These are phyloP conservation scores for Ichneumon xanthorius DNA, from an alignment of 2,888 invertebrate genomes.

Conservation along the genomic window DNA sequence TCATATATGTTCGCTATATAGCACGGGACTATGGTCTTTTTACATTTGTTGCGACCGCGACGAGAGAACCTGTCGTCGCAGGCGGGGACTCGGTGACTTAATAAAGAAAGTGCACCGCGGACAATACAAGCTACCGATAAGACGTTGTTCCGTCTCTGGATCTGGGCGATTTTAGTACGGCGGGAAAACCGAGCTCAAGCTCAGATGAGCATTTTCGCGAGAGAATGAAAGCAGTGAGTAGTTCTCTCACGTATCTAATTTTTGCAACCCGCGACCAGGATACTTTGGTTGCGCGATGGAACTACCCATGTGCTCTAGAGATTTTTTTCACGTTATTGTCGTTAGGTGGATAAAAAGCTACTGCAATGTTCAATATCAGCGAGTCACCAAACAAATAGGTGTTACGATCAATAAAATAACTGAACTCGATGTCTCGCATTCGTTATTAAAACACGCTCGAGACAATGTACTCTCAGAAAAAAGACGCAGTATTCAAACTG, in stretches of 20 bases:
- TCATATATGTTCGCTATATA: neutral
- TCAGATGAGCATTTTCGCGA: conserved; percentile 74
- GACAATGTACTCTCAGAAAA: neutral
- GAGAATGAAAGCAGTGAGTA: conserved; percentile 73
- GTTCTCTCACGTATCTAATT: conserved; percentile 80
- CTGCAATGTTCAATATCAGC: neutral
- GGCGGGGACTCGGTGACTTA: conserved; percentile 69
- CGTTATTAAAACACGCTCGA: neutral
- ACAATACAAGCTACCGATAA: conserved; percentile 78
- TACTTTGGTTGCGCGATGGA: conserved; percentile 51
- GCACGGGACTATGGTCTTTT: conserved; percentile 24
- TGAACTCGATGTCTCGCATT: neutral
- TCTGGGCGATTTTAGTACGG: conserved; percentile 59
- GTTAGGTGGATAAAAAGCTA: neutral
- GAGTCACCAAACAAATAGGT: neutral
- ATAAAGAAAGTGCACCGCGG: conserved; percentile 77
- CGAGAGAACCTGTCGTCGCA: too few relatives aligned
- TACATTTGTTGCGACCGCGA: too few relatives aligned
- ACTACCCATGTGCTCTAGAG: conserved; percentile 7
- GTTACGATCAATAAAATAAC: neutral
- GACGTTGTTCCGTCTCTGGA: conserved; percentile 55
- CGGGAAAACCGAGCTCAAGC: conserved; percentile 39
- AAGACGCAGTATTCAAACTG: neutral
- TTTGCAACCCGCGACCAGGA: conserved; percentile 59
- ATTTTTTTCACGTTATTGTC: neutral